Percentiles rank a stretch among this genome's conserved stretches.
Conservation (phyloP, 2,113 vertebrate genomes). For the Morphnarchus princeps region DNA sequence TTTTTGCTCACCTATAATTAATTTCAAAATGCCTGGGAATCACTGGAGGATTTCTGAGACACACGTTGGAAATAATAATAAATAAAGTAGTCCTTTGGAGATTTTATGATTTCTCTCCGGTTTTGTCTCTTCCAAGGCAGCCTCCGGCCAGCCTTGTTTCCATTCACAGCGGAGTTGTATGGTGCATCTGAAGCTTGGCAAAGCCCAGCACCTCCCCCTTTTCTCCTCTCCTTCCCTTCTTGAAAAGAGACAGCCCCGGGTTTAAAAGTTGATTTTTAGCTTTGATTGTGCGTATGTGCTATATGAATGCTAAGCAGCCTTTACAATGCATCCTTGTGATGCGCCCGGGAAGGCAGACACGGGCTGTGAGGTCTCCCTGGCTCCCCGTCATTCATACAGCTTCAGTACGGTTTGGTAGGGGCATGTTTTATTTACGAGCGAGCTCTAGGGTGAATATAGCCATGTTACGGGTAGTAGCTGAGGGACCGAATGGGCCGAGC, state of each 20-base stretch:
- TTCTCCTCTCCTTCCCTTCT: slow-evolving; percentile 61
- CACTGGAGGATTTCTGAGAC: slow-evolving; percentile 79
- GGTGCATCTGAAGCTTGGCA: slow-evolving; percentile 69
- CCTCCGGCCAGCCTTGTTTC: slow-evolving; percentile 77
- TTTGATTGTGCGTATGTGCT: slow-evolving; percentile 69
- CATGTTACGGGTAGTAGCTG: not conserved
- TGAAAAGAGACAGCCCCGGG: slow-evolving; percentile 66
- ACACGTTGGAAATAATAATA: slow-evolving; percentile 63
- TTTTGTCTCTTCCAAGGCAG: slow-evolving; percentile 76
- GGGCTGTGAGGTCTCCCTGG: not conserved
- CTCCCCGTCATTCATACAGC: not conserved
- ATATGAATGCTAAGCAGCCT: slow-evolving; percentile 66
- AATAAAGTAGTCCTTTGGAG: not conserved
- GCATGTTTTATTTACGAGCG: not conserved
- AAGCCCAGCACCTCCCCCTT: not conserved
- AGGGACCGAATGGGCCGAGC: not conserved
- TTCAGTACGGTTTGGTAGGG: not conserved
- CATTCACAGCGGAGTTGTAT: slow-evolving; percentile 56
- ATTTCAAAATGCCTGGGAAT: slow-evolving; percentile 76
- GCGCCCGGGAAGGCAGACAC: not conserved
- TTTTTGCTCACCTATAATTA: slow-evolving; percentile 74
- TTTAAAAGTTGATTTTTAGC: slow-evolving; percentile 77
- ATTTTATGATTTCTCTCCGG: slow-evolving; percentile 47
- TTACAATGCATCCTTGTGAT: slow-evolving; percentile 59
- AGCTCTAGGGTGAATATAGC: not conserved